Evolutionary conservation across 1,140 invertebrate species (phyloP).

Genomic region (Cyclina sinensis): DNA sequence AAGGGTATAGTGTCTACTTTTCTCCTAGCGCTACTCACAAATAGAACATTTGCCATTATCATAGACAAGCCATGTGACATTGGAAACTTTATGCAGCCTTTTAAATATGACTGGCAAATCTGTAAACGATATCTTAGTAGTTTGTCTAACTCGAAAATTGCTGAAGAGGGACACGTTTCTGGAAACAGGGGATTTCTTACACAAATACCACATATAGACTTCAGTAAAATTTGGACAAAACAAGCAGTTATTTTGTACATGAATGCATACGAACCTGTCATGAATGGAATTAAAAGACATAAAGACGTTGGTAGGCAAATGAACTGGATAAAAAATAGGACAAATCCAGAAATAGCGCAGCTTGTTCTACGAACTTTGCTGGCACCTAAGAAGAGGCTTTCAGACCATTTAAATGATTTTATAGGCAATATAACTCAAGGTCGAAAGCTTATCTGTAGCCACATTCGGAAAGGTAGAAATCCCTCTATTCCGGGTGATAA

Average conservation of each 20-base stretch:
- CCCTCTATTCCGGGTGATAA: slow-evolving; percentile 65
- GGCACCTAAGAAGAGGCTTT: not conserved
- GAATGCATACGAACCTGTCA: not conserved
- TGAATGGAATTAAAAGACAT: not conserved
- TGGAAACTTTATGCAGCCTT: slow-evolving; percentile 61
- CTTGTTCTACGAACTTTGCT: not conserved
- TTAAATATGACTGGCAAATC: slow-evolving; percentile 67
- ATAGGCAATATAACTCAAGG: not conserved
- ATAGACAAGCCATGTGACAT: slow-evolving; percentile 74
- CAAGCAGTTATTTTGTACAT: slow-evolving; percentile 3
- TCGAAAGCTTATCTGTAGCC: slow-evolving; percentile 68
- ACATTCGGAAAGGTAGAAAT: slow-evolving; percentile 73
- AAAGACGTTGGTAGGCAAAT: not conserved
- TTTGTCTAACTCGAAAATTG: not conserved
- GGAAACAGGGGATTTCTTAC: not conserved
- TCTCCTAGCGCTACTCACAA: slow-evolving; percentile 63
- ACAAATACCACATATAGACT: slow-evolving; percentile 28
- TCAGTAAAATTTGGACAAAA: not conserved
- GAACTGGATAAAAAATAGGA: not conserved
- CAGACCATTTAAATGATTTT: not conserved
- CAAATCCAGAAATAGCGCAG: not conserved
- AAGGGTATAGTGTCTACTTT: slow-evolving; percentile 69
- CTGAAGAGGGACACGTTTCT: not conserved
- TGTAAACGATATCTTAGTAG: slow-evolving; percentile 6
- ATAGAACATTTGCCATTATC: slow-evolving; percentile 68